Conservation (phyloP, 2,797 vertebrate species). For the Argentina silus region DNA sequence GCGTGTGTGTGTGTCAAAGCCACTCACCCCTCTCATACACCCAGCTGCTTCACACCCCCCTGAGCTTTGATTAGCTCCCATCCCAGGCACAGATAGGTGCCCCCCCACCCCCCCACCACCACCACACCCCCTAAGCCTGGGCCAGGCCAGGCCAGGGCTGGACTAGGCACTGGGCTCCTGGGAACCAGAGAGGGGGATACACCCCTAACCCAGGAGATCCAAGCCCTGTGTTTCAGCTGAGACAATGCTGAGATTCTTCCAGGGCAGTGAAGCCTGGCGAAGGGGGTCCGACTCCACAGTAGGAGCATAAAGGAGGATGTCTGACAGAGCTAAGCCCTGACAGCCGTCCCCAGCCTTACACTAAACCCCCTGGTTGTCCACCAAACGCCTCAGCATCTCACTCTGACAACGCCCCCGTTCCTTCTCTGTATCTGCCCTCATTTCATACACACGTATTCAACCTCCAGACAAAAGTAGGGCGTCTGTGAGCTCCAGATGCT, state of each 20-base stretch:
- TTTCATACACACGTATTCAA: conserved; percentile 15
- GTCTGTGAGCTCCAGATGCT: conserved; percentile 22
- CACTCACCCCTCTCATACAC: neutral
- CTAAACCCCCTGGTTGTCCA: neutral
- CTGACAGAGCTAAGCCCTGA: conserved; percentile 16
- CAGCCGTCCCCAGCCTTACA: conserved; percentile 13
- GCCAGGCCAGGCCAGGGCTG: neutral
- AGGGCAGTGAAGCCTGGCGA: conserved; percentile 24
- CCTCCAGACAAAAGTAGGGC: conserved; percentile 23
- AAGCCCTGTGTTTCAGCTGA: neutral
- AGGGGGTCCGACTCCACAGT: conserved; percentile 19
- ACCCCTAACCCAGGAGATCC: conserved; percentile 12
- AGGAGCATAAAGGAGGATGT: conserved; percentile 20
- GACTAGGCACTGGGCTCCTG: conserved; percentile 8
- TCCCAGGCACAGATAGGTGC: conserved; percentile 18
- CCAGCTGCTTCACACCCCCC: conserved; percentile 23
- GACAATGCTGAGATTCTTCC: conserved; percentile 21
- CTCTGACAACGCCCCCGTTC: conserved; percentile 32
- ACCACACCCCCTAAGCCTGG: conserved; percentile 8
- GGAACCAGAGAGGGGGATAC: conserved; percentile 3
- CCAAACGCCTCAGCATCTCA: conserved; percentile 12
- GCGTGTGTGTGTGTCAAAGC: conserved; percentile 4
- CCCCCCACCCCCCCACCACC: conserved; percentile 17
- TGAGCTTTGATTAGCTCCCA: neutral
- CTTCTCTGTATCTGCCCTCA: neutral